Evolutionary conservation across 2,888 invertebrate species (phyloP), one percentile per base, ranked within the genome.

Genomic region (Pammene aurita): DNA sequence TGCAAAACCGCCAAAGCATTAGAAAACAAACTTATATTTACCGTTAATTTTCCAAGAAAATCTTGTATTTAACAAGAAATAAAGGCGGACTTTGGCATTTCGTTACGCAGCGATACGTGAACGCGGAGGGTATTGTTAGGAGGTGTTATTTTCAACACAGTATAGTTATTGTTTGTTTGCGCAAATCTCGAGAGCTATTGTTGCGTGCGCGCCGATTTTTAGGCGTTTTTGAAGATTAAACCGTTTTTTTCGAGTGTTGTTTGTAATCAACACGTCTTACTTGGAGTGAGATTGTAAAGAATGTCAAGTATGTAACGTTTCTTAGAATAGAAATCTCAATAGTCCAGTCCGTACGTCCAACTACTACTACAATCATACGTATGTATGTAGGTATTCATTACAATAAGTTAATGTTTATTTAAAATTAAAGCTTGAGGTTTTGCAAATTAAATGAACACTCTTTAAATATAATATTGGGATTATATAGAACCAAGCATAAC

Each of bases 61-160:
- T 7, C 7, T 60, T 26, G 14, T 69, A 41, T 7, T 0, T 2
- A 0, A 0, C 2, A 2, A 0, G 5, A 6, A 34, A 50, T 57
- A 69, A 7, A 14, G 6, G 13, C 46, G 4, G 41, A 13, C 48
- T 60, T 65, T 16, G 13, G 35, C 16, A 48, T 54, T 14, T 35
- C 1, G 18, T 44, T 38, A 2, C 1, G 10, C 6, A 38, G 13
- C 56, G 35, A 35, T 2, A 52, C 6, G 38, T 26, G 7, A 7
- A 44, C 35, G 14, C 6, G n/a, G 6, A 13, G 5, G 44, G 57
- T 63, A 68, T 68, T 65, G 54, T 69, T 26, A 46, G 55, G 57
- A 78, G 81, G 84, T 71, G 84, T 84, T 77, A 84, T 72, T 77
- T 83, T 79, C 80, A 74, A 78, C 80, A 79, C 79, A 79, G 77